Evolutionary conservation across 2,797 vertebrate genomes (phyloP).

Genomic region (Gobio occitaniae): DNA sequence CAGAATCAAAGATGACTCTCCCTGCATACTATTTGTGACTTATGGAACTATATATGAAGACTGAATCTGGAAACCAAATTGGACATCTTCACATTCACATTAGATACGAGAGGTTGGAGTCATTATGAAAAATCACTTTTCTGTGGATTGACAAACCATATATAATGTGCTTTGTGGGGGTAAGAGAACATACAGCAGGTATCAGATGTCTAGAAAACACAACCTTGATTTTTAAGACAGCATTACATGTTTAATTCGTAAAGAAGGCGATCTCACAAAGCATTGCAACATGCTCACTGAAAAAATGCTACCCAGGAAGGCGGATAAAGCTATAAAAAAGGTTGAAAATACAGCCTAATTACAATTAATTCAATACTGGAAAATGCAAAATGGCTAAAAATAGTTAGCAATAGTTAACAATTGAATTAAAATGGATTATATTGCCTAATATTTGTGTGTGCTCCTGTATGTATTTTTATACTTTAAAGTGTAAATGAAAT

Average conservation of each 20-base stretch:
- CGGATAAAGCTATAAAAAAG: not conserved
- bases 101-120: slow-evolving; percentile 31
- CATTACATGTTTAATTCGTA: not conserved
- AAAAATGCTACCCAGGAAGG: not conserved
- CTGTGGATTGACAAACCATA: slow-evolving; percentile 20
- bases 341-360: not conserved
- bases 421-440: not conserved
- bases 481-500: too few species aligned
- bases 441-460: not conserved
- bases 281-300: not conserved
- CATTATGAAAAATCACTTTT: slow-evolving; percentile 46
- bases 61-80: slow-evolving; percentile 45
- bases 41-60: slow-evolving; percentile 43
- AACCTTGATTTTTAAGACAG: not conserved
- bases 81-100: slow-evolving; percentile 40
- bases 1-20: slow-evolving; percentile 46
- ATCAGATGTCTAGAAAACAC: not conserved
- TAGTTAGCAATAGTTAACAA: not conserved
- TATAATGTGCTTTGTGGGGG: not conserved
- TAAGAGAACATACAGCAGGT: not conserved
- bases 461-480: not conserved
- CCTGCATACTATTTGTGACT: slow-evolving; percentile 44
- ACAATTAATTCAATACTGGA: not conserved
- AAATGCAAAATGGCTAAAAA: not conserved
- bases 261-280: not conserved